A percentile compares a stretch with the other conserved stretches of the same genome.
Evolutionary conservation across 35 echinoderm and acorn worm genomes (phyloP).

Genomic region (Apostichopus californicus): DNA sequence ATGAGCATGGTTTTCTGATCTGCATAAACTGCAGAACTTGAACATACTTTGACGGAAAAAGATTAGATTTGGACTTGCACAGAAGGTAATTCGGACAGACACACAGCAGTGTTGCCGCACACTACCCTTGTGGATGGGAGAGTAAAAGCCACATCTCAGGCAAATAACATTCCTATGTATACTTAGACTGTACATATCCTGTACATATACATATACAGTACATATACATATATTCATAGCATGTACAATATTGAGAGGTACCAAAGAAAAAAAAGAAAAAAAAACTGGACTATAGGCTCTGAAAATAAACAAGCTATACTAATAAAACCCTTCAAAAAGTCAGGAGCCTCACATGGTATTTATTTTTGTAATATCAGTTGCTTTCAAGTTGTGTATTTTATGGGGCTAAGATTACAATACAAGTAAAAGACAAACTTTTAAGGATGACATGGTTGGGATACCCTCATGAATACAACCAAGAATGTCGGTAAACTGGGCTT

Average conservation of each 20-base stretch:
- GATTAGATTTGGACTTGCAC: too few species aligned
- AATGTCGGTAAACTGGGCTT: constrained; percentile 36
- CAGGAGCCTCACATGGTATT: constrained; percentile 25
- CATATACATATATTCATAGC: too few species aligned
- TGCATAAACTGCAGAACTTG: too few species aligned
- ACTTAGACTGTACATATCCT: not conserved
- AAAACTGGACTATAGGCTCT: constrained; percentile 30
- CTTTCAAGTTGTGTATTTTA: constrained; percentile 57
- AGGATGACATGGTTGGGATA: constrained; percentile 33
- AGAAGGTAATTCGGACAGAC: too few species aligned
- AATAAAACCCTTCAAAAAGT: constrained; percentile 43
- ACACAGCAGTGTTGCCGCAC: too few species aligned
- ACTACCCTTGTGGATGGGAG: too few species aligned
- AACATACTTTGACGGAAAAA: too few species aligned
- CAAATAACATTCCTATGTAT: too few species aligned
- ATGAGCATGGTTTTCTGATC: too few species aligned
- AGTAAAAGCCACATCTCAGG: too few species aligned
- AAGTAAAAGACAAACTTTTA: constrained; percentile 36
- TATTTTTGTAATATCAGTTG: constrained; percentile 60
- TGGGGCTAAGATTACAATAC: constrained; percentile 47
- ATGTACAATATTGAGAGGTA: too few species aligned
- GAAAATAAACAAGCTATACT: constrained; percentile 53
- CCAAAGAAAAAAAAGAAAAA: not conserved
- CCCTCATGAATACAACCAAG: constrained; percentile 36
- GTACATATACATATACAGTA: not conserved